Evolutionary conservation across 2,797 vertebrate genomes (phyloP), one percentile per base, ranked within the genome.

Genomic region (Melanotaenia nigrans): DNA sequence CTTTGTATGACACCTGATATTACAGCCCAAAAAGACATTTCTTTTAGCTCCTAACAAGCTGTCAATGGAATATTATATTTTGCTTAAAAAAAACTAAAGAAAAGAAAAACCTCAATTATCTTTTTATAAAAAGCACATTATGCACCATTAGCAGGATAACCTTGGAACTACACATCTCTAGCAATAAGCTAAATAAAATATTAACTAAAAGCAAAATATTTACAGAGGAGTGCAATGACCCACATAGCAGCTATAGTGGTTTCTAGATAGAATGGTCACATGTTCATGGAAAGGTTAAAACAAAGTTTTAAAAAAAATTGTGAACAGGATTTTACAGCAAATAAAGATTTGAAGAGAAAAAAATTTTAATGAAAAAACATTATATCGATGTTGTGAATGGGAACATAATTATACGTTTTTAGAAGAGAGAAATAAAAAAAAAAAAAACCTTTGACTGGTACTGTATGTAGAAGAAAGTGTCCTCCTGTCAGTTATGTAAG

Each of bases 141-240:
- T 28, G 51, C 0, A 9, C 4, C 11, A 9, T 61, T 11, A 20
- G 22, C 32, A 36, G n/a, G 24, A 4, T 32, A 57, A 51, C 78
- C 59, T 68, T 64, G 33, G 60, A 62, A 68, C 7, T 2, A 49
- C 7, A 1, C 5, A 69, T 76, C 3, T 25, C 14, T 35, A 56
- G 1, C 24, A 33, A 73, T 5, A 35, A 40, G 22, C 13, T 25
- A 13, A 85, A 84, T 82, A 10, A 88, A 82, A 85, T 58, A 92
- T 92, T 93, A 92, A 89, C 91, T 61, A 51, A 58, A 64, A 1
- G 9, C 57, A 69, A 92, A 92, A 92, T 87, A 91, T 91, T 91
- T 82, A 76, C 75, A 65, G 47, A 72, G 32, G 51, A 73, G 82
- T 74, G 13, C 79, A 78, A 24, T 65, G 79, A 83, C 59, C 77